Base-by-base conservation (phyloP, 2,113 vertebrate species). In the Cricetomys ansorgei region DNA sequence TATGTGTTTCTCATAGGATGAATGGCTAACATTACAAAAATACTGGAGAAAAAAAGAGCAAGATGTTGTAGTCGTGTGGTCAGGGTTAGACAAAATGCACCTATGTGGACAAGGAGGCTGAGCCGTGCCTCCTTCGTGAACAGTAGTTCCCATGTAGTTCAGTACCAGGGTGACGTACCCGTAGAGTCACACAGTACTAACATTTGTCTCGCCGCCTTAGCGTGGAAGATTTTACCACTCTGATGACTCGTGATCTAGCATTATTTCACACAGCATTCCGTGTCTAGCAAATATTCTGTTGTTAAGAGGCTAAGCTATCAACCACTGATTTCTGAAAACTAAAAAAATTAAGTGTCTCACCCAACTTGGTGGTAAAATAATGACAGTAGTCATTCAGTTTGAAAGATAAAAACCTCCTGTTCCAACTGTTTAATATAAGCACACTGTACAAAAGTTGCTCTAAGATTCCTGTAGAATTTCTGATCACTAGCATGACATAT, bases 401-500 rank as follows among this genome's bases (percentile, higher is more conserved):
- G 55, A 95, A 97, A 95, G 88, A 96, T 96, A 97, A 94, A 94
- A 96, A 29, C 93, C 69, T 93, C 79, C 50, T 93, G 64, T 94
- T 97, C 92, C 97, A 96, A 95, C n/a, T 97, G 94, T 96, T 98
- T 97, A 97, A 98, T 91, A 97, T 70, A 97, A 70, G 83, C 89
- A 96, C 80, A 97, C 83, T 90, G 95, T 96, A 98, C 92, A 97
- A 98, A 97, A 96, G 91, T 83, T 96, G 86, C 84, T 95, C 93
- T 93, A 97, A 98, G 98, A 98, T 93, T 95, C 94, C 95, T 94
- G 97, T 83, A 98, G 96, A 55, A 94, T 97, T 97, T 98, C 97
- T 97, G 94, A 98, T 97, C 92, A 75, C 91, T 96, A 94, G 76
- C 96, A 95, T 98, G 94, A 97, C 84, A 87, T 95, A 97, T 65